Percentiles rank a stretch among this genome's conserved stretches.
Conservation (phyloP, 2,888 invertebrate genomes). For the Cataglyphis altisquamis region DNA sequence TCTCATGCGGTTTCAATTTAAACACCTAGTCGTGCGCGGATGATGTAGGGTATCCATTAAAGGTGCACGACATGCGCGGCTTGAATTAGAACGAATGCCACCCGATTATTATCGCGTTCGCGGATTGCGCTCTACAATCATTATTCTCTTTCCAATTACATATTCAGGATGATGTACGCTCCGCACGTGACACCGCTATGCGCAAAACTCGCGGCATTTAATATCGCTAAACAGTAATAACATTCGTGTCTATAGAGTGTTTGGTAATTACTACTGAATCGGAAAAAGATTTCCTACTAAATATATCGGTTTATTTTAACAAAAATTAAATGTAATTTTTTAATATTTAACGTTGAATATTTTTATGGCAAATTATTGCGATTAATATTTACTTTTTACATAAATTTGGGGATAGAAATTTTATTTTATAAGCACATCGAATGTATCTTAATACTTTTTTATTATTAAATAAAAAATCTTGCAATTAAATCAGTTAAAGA, state of each 20-base stretch:
- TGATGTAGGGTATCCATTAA: slow-evolving; percentile 60
- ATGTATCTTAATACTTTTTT: neutral
- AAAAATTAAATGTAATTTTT: neutral
- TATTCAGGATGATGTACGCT: slow-evolving; percentile 1
- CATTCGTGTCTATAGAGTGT: neutral
- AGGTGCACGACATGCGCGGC: slow-evolving; percentile 45
- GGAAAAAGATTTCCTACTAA: neutral
- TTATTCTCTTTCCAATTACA: slow-evolving; percentile 34
- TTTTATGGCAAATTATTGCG: neutral
- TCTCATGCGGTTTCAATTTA: slow-evolving; percentile 64
- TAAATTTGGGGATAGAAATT: neutral
- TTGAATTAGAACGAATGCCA: slow-evolving; percentile 49
- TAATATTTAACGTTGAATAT: neutral
- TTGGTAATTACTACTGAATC: neutral
- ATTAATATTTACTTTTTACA: neutral
- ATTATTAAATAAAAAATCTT: slow-evolving; percentile 18
- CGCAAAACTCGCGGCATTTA: neutral
- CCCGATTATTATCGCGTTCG: slow-evolving; percentile 40
- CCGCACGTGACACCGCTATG: neutral
- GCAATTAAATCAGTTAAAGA: neutral
- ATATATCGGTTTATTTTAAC: neutral
- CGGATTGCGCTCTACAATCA: slow-evolving; percentile 15
- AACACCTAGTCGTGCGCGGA: slow-evolving; percentile 42
- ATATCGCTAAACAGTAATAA: neutral
- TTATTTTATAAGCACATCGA: neutral